phyloP scores from a whole-genome alignment of 2,797 vertebrate genomes.

The Hemitrygon akajei region DNA sequence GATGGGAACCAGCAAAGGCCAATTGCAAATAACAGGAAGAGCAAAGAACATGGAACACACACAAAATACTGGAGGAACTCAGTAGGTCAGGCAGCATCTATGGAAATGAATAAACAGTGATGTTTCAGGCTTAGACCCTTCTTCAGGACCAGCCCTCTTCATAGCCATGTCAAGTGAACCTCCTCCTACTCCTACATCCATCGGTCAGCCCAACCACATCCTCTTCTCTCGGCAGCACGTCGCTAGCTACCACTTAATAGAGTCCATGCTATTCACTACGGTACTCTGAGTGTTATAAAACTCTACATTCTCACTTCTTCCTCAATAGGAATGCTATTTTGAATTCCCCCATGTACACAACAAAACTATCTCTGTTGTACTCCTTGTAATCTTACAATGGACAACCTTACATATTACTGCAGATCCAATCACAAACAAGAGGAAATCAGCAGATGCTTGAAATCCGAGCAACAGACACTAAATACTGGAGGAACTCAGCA shows the following conservation, averaged over 20 bases:
- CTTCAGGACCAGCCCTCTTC: too few species aligned
- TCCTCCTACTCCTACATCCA: neutral
- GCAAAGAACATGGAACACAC: neutral
- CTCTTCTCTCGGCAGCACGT: neutral
- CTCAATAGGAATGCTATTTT: neutral
- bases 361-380: neutral
- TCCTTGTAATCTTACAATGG: neutral
- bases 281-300: neutral
- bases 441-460: too few species aligned
- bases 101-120: too few species aligned
- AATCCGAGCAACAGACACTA: too few species aligned
- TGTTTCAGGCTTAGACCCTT: too few species aligned
- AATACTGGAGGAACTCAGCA: too few species aligned
- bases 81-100: too few species aligned
- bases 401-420: neutral
- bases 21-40: neutral
- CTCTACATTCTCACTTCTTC: neutral
- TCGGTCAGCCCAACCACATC: neutral
- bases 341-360: neutral
- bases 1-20: too few species aligned
- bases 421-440: too few species aligned
- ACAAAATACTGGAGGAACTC: neutral
- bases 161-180: neutral
- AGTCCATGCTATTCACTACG: neutral
- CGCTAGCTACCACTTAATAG: neutral